A percentile compares a stretch with the other conserved stretches of the same genome.
Conservation (phyloP, 1,140 invertebrate species). For the Micrasema minimum region DNA sequence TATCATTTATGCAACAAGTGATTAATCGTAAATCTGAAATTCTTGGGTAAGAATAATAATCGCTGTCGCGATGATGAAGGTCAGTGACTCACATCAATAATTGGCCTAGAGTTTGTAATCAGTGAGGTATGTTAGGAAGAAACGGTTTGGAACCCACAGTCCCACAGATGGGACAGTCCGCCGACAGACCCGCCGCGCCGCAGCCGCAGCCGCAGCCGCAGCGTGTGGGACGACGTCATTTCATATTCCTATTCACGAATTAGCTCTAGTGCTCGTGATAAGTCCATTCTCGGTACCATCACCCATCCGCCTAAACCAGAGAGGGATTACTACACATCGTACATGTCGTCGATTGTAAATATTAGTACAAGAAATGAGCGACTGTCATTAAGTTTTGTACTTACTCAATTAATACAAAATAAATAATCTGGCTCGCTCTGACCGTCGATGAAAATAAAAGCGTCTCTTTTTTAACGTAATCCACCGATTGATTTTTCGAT, state of each 20-base stretch:
- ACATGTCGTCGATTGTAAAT: constrained; percentile 3
- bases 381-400: constrained; percentile 4
- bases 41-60: background rate
- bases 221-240: constrained; percentile 45
- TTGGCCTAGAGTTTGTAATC: background rate
- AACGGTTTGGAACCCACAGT: too few species aligned
- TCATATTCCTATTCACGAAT: constrained; percentile 51
- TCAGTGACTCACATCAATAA: background rate
- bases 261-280: constrained; percentile 49
- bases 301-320: background rate
- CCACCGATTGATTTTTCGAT: background rate
- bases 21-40: too few species aligned
- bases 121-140: background rate
- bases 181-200: too few species aligned
- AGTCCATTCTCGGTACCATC: constrained; percentile 3
- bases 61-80: background rate
- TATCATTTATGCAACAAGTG: too few species aligned
- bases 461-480: background rate
- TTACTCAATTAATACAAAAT: constrained; percentile 2
- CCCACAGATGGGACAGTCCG: too few species aligned
- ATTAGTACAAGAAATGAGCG: background rate
- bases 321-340: background rate
- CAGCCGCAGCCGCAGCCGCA: background rate
- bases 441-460: too few species aligned
- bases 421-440: background rate